phyloP scores from a whole-genome alignment of 2,888 invertebrate genomes.

The Xanthia icteritia region DNA sequence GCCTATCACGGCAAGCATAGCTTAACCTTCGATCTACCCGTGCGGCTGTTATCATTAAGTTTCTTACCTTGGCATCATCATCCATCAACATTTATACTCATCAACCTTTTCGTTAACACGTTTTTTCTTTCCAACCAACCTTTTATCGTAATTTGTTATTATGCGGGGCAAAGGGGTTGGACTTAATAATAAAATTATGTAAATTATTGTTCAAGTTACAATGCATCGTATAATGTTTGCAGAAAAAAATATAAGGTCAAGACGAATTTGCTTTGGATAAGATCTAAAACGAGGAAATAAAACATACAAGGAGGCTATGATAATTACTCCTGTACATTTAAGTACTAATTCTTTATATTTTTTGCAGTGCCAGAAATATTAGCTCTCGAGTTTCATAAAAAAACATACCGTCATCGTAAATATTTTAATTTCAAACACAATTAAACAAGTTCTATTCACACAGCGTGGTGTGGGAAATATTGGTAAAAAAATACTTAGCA shows the following conservation, averaged over 20 bases:
- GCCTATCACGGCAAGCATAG: neutral
- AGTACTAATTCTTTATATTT: neutral
- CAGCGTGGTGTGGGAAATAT: neutral
- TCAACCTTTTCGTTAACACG: neutral
- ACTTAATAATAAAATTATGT: too few species aligned
- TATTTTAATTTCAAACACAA: conserved; percentile 1
- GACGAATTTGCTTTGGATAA: neutral
- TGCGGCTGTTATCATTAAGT: neutral
- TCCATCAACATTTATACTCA: neutral
- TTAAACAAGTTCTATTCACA: neutral
- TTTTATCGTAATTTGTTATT: neutral
- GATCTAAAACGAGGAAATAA: conserved; percentile 11
- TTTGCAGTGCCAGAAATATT: neutral
- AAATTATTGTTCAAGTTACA: neutral
- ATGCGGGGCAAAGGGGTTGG: too few species aligned
- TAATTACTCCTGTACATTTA: neutral
- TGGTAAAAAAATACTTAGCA: neutral
- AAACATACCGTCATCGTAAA: neutral
- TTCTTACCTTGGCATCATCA: neutral
- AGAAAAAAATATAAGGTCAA: neutral
- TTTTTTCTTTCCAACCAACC: neutral
- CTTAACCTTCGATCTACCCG: neutral
- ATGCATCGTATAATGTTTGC: neutral
- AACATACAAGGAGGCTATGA: neutral
- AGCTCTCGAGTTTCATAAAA: neutral